Evolutionary conservation across 2,888 invertebrate species (phyloP).

Genomic region (Hipparchia semele): DNA sequence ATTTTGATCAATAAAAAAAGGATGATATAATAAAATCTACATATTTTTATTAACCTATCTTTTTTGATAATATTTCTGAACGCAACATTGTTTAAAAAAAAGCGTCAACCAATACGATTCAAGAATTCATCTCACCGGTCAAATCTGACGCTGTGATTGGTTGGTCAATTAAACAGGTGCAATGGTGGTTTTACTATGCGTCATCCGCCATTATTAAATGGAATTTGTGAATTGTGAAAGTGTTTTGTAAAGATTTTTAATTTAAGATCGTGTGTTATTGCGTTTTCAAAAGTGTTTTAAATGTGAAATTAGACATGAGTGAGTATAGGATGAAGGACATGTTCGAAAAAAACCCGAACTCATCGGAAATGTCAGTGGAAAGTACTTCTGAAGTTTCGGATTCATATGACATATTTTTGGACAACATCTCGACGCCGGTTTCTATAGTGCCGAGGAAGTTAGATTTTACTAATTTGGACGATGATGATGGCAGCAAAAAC

Average conservation of each 20-base stretch:
- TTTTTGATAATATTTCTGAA: not conserved
- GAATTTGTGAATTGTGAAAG: slow-evolving; percentile 60
- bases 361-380: slow-evolving; percentile 83
- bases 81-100: slow-evolving; percentile 58
- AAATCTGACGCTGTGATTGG: slow-evolving; percentile 66
- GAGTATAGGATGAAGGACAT: slow-evolving; percentile 75
- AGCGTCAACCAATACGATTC: slow-evolving; percentile 59
- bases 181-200: slow-evolving; percentile 72
- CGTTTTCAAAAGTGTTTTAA: slow-evolving; percentile 58
- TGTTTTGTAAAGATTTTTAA: slow-evolving; percentile 58
- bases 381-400: slow-evolving; percentile 86
- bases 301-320: slow-evolving; percentile 68
- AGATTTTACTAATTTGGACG: slow-evolving; percentile 78
- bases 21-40: not conserved
- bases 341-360: slow-evolving; percentile 66
- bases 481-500: slow-evolving; percentile 70
- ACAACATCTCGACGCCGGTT: slow-evolving; percentile 76
- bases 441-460: slow-evolving; percentile 84
- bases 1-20: too few relatives aligned
- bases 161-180: slow-evolving; percentile 66
- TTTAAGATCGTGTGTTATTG: slow-evolving; percentile 57
- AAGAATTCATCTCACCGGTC: slow-evolving; percentile 70
- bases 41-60: not conserved
- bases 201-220: slow-evolving; percentile 78
- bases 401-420: slow-evolving; percentile 83